Percentiles rank a stretch among this genome's conserved stretches.
Evolutionary conservation across 2,113 vertebrate species (phyloP).

Genomic region (Engystomops pustulosus): DNA sequence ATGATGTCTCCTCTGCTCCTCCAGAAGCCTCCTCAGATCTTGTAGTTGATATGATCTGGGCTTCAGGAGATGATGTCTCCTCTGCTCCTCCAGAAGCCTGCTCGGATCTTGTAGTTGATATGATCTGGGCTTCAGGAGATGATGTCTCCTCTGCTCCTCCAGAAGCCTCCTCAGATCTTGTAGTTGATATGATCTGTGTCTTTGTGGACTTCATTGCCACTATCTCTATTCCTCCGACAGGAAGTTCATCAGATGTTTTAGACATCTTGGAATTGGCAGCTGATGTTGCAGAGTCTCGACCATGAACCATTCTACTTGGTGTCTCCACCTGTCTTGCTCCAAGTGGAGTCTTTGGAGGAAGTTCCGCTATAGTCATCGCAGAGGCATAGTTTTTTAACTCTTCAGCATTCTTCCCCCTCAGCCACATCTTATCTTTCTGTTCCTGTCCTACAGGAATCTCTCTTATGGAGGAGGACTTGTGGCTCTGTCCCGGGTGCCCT

Average conservation of each 20-base stretch:
- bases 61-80: too few relatives aligned
- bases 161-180: neutral
- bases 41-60: too few relatives aligned
- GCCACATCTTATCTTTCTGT: neutral
- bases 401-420: neutral
- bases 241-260: neutral
- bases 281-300: neutral
- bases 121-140: too few relatives aligned
- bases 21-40: too few relatives aligned
- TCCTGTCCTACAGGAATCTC: too few relatives aligned
- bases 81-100: too few relatives aligned
- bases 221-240: neutral
- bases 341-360: neutral
- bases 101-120: too few relatives aligned
- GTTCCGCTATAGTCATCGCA: too few relatives aligned
- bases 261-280: neutral
- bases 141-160: neutral
- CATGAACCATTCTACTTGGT: neutral
- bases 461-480: too few relatives aligned
- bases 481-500: too few relatives aligned
- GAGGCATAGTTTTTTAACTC: neutral
- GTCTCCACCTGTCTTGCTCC: too few relatives aligned
- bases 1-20: too few relatives aligned
- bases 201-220: neutral
- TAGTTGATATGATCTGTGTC: neutral